Conservation (phyloP, 2,888 invertebrate genomes). For the Dasypogon diadema region DNA sequence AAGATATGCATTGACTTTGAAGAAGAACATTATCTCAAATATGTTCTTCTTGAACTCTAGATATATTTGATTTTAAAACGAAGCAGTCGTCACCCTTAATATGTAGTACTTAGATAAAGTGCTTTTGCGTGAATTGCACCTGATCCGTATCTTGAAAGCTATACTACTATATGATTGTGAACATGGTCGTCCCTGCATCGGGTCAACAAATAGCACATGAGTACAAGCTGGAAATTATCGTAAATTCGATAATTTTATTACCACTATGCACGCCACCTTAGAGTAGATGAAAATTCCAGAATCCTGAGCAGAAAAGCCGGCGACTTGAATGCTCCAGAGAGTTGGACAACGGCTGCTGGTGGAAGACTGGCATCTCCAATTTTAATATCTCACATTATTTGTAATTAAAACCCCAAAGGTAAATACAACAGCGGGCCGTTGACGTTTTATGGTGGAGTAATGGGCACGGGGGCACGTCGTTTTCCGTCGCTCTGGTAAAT, state of each 20-base stretch:
- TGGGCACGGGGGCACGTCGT: constrained; percentile 23
- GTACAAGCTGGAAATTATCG: constrained; percentile 55
- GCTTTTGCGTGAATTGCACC: constrained; percentile 30
- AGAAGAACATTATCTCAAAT: no score
- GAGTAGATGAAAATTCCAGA: constrained; percentile 45
- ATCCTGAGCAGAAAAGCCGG: constrained; percentile 31
- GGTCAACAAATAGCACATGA: constrained; percentile 53
- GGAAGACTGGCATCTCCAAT: constrained; percentile 26
- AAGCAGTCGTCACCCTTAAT: constrained; percentile 25
- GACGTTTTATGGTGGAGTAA: constrained; percentile 34
- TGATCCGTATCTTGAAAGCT: constrained; percentile 45
- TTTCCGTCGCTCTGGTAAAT: neutral
- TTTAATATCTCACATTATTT: constrained; percentile 53
- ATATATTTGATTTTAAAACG: no score
- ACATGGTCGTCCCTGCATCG: constrained; percentile 45
- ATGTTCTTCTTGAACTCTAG: no score
- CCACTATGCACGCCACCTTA: constrained; percentile 54
- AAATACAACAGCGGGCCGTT: constrained; percentile 45
- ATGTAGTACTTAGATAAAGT: constrained; percentile 11
- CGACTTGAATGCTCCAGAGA: neutral
- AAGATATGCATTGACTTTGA: no score
- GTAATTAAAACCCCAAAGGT: constrained; percentile 51
- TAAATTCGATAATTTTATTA: constrained; percentile 57
- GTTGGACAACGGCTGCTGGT: neutral
- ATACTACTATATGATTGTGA: constrained; percentile 51